Evolutionary conservation across 1,140 invertebrate species (phyloP).

Genomic region (Cyclargus thomasi): DNA sequence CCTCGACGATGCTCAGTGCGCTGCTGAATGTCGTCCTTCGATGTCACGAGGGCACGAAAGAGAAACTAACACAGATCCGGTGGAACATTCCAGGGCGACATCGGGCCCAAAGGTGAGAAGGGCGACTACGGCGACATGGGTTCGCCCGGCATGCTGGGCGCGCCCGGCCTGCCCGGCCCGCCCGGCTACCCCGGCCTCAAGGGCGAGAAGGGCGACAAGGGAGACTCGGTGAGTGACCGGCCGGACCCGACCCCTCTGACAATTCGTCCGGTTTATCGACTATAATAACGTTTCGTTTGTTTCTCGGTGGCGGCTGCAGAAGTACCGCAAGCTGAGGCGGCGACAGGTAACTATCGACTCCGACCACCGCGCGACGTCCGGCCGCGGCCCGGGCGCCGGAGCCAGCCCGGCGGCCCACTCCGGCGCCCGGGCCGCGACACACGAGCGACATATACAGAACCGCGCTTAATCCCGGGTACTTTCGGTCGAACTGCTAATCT

Average conservation of each 20-base stretch:
- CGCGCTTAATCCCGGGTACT: background rate
- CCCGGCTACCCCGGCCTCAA: constrained; percentile 92
- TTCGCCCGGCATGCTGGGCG: constrained; percentile 89
- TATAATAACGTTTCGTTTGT: constrained; percentile 8
- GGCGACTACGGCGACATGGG: constrained; percentile 94
- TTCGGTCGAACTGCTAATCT: constrained; percentile 50
- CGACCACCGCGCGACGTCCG: constrained; percentile 11
- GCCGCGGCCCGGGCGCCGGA: too few relatives aligned
- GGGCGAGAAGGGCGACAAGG: constrained; percentile 93
- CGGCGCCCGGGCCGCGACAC: background rate
- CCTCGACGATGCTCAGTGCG: too few relatives aligned
- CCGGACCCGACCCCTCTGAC: too few relatives aligned
- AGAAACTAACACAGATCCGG: background rate
- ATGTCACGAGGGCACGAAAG: too few relatives aligned
- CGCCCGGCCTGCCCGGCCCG: constrained; percentile 80
- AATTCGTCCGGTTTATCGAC: too few relatives aligned
- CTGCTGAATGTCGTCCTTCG: too few relatives aligned
- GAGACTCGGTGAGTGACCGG: constrained; percentile 85
- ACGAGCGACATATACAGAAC: background rate
- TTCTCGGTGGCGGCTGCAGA: constrained; percentile 73
- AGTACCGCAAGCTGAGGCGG: constrained; percentile 93
- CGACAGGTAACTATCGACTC: constrained; percentile 83
- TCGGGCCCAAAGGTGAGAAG: constrained; percentile 91
- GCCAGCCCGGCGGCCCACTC: too few relatives aligned
- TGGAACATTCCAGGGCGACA: constrained; percentile 78